Percentiles rank a stretch among this genome's conserved stretches.
Conservation (phyloP, 2,888 invertebrate species). For the Drosophila cognata region DNA sequence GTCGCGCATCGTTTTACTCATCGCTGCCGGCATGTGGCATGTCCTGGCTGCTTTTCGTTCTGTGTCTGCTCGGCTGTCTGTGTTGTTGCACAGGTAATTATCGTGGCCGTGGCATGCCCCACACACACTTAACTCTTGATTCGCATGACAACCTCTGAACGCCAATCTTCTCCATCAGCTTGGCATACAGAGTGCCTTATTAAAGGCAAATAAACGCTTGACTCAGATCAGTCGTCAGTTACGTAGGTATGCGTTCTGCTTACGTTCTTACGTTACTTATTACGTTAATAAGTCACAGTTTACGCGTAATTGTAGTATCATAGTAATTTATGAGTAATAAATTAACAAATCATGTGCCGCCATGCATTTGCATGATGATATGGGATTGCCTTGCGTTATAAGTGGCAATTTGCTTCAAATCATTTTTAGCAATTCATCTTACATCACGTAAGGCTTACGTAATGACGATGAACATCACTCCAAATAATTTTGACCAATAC, state of each 20-base stretch:
- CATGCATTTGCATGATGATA: not conserved
- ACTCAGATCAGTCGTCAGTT: conserved; percentile 14
- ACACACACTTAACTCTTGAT: conserved; percentile 35
- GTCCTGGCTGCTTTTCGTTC: conserved; percentile 66
- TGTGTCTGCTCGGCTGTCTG: conserved; percentile 68
- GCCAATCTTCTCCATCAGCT: not conserved
- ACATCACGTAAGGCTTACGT: not conserved
- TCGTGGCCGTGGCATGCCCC: conserved; percentile 18
- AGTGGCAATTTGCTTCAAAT: not conserved
- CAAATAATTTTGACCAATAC: not conserved
- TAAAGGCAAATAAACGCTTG: conserved; percentile 7
- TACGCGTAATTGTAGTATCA: not conserved
- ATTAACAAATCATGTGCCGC: not conserved
- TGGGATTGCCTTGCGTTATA: not conserved
- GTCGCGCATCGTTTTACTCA: conserved; percentile 45
- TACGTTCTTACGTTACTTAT: conserved; percentile 18
- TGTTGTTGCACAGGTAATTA: conserved; percentile 75
- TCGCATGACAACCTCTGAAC: conserved; percentile 17
- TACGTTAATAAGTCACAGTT: not conserved
- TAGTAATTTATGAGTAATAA: not conserved
- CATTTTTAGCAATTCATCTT: not conserved
- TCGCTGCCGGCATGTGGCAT: conserved; percentile 61
- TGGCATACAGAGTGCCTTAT: not conserved
- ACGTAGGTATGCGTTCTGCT: not conserved
- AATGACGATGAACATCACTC: not conserved